phyloP scores from a whole-genome alignment of 1,140 invertebrate genomes.

The Phortica variegata region DNA sequence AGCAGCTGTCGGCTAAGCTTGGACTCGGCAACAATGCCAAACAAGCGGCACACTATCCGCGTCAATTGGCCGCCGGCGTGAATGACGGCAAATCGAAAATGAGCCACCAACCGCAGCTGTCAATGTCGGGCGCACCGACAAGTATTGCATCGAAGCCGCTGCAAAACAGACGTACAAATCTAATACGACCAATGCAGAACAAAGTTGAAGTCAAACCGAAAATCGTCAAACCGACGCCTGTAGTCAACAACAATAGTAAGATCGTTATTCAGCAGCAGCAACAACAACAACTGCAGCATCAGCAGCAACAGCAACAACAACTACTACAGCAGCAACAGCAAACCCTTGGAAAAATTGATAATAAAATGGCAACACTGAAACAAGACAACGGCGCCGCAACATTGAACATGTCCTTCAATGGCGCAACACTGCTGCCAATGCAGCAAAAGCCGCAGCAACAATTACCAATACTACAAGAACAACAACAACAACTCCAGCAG shows the following conservation, averaged over 20 bases:
- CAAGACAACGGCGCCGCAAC: conserved; percentile 24
- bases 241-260: conserved; percentile 9
- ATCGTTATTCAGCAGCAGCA: conserved; percentile 24
- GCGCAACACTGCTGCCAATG: conserved; percentile 6
- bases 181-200: conserved; percentile 46
- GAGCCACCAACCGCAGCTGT: conserved; percentile 18
- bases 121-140: conserved; percentile 31
- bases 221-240: conserved; percentile 32
- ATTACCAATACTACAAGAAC: conserved; percentile 12
- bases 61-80: conserved; percentile 10
- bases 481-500: conserved; percentile 14
- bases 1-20: conserved; percentile 9
- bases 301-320: conserved; percentile 4
- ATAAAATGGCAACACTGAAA: conserved; percentile 23
- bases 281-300: conserved; percentile 2
- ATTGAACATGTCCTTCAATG: too few species aligned
- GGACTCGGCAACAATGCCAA: background rate
- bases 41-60: conserved; percentile 9
- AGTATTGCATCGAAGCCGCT: conserved; percentile 45
- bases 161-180: conserved; percentile 38
- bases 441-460: conserved; percentile 14
- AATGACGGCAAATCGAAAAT: conserved; percentile 10
- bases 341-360: too few species aligned
- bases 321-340: conserved; percentile 8
- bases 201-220: conserved; percentile 51